Percentiles rank a stretch among this genome's conserved stretches.
Evolutionary conservation across 2,888 invertebrate species (phyloP).

Genomic region (Nysson spinosus): DNA sequence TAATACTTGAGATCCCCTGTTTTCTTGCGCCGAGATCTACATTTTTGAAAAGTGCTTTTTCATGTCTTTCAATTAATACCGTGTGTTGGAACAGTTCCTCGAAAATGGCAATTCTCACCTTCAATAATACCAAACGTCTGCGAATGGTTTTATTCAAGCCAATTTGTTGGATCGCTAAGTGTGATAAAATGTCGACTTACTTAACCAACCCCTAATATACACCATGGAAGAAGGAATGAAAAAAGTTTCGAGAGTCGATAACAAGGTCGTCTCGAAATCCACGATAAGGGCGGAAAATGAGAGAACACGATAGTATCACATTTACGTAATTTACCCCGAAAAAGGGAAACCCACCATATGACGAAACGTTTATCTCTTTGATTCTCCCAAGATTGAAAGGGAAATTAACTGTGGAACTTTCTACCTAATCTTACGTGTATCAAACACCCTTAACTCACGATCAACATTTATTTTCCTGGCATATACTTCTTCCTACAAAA

Average conservation of each 20-base stretch:
- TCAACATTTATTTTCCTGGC: no score
- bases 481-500: no score
- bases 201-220: background rate
- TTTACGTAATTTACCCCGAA: background rate
- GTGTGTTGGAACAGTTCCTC: no score
- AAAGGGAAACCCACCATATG: background rate
- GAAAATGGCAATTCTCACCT: no score
- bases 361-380: background rate
- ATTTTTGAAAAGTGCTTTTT: background rate
- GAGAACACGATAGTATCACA: constrained; percentile 13
- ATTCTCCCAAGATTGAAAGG: background rate
- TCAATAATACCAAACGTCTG: no score
- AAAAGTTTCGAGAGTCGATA: constrained; percentile 13
- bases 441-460: no score
- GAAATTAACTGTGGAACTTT: constrained; percentile 8
- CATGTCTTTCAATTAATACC: no score
- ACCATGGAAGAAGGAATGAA: background rate
- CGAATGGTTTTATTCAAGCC: no score
- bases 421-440: no score
- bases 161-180: no score
- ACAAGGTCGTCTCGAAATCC: constrained; percentile 12
- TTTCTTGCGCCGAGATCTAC: background rate
- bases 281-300: constrained; percentile 12
- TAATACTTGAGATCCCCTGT: background rate
- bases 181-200: no score